A percentile compares a stretch with the other conserved stretches of the same genome.
Conservation (phyloP, 2,888 invertebrate species). For the Apoda limacodes region DNA sequence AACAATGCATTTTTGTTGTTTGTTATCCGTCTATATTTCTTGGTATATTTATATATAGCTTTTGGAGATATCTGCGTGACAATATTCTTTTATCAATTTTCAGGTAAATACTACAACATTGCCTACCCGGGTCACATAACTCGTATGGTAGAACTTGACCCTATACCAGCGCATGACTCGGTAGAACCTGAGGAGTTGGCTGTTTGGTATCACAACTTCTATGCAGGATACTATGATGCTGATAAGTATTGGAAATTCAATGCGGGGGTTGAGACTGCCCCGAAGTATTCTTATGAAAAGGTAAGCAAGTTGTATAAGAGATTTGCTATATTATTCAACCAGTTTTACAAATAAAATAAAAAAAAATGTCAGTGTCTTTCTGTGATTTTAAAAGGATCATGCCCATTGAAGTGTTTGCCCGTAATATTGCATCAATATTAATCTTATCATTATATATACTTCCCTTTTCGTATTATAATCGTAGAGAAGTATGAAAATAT, state of each 20-base stretch:
- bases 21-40: no score
- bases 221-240: slow-evolving; percentile 32
- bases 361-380: slow-evolving; percentile 11
- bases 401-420: not conserved
- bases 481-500: no score
- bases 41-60: no score
- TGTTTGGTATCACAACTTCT: slow-evolving; percentile 46
- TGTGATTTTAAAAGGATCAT: slow-evolving; percentile 8
- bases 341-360: slow-evolving; percentile 2
- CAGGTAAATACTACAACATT: slow-evolving; percentile 47
- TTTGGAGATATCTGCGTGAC: no score
- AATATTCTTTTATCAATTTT: no score
- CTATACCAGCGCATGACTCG: slow-evolving; percentile 35
- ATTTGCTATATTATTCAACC: not conserved
- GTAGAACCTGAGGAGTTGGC: slow-evolving; percentile 24
- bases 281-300: slow-evolving; percentile 40
- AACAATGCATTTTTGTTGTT: no score
- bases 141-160: slow-evolving; percentile 50
- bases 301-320: slow-evolving; percentile 20
- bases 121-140: slow-evolving; percentile 63
- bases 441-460: no score
- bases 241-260: slow-evolving; percentile 33
- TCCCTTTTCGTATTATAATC: no score
- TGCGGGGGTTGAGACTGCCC: slow-evolving; percentile 30
- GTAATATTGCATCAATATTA: not conserved